These are phyloP conservation scores for Macrotrachela quadricornifera DNA, from an alignment of 1,140 invertebrate genomes.

Conservation along the genomic window DNA sequence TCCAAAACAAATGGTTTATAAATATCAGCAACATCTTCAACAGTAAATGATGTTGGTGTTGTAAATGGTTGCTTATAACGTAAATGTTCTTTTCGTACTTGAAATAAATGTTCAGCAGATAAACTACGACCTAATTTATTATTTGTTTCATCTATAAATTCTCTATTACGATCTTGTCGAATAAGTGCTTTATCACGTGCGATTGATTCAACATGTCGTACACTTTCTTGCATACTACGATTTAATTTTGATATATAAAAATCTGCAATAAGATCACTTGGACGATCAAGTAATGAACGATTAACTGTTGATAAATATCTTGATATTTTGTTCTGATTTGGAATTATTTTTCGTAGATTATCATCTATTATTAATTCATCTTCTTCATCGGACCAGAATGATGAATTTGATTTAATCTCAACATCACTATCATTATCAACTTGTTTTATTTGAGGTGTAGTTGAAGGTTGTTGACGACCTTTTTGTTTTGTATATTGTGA, in stretches of 20 bases:
- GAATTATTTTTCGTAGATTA: too few relatives aligned
- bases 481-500: too few relatives aligned
- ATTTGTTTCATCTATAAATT: too few relatives aligned
- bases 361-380: too few relatives aligned
- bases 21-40: slow-evolving; percentile 5
- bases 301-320: neutral
- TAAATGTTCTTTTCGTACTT: slow-evolving; percentile 1
- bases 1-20: slow-evolving; percentile 6
- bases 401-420: too few relatives aligned
- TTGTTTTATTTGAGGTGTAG: too few relatives aligned
- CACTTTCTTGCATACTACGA: slow-evolving; percentile 4
- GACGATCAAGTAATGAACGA: neutral
- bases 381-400: too few relatives aligned
- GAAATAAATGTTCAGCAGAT: neutral
- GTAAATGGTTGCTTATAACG: neutral
- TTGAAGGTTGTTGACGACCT: too few relatives aligned
- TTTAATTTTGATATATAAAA: slow-evolving; percentile 9
- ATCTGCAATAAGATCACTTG: slow-evolving; percentile 1
- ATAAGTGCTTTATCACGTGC: neutral
- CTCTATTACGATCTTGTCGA: too few relatives aligned
- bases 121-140: neutral
- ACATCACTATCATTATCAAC: too few relatives aligned
- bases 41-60: neutral
- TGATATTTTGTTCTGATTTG: too few relatives aligned
- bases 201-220: slow-evolving; percentile 1